Base-by-base conservation (phyloP, 2,113 vertebrate genomes). In the Empidonax traillii region DNA sequence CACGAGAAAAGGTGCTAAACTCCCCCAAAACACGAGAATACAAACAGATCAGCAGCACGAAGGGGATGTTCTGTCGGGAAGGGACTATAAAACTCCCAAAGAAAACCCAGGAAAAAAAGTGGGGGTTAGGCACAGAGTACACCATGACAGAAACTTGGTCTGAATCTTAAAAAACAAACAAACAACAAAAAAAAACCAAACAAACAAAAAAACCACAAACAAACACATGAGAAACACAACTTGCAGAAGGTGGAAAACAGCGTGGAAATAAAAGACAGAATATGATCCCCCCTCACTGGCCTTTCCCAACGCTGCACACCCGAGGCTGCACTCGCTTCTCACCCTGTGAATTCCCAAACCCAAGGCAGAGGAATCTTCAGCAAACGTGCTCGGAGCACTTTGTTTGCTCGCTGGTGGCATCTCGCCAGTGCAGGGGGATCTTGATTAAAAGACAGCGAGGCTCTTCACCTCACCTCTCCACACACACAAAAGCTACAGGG, bases 181-280 rank as follows among this genome's bases (percentile, higher is more conserved):
- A 41, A 41, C 10, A 41, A 41, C 10, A 41, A 41, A 41, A 41
- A 41, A 41, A 41, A 41, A 41, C 10, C 10, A 41, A 41, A 41
- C 3, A 46, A 46, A 46, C 19, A 46, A 46, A 46, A 20, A 19
- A 46, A 46, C 7, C 7, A 46, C 46, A 41, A 41, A 10, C 41
- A 89, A 71, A 31, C 4, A 0, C 71, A 52, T 3, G 59, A 55
- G 63, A 58, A 90, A 83, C 6, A 49, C 39, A 69, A 51, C 30
- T 59, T 75, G 63, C 43, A 80, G 63, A 10, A 53, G 61, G 46
- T 62, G 71, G 82, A 86, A 94, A 90, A 62, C 35, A 55, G 62
- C 75, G 44, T 47, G 75, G 91, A 76, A 92, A 92, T 25, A 47
- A 79, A 65, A 61, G 83, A 43, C 37, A 80, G 90, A 88, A 88